phyloP scores from a whole-genome alignment of 2,797 vertebrate genomes.

The Steatocranus sp. region DNA sequence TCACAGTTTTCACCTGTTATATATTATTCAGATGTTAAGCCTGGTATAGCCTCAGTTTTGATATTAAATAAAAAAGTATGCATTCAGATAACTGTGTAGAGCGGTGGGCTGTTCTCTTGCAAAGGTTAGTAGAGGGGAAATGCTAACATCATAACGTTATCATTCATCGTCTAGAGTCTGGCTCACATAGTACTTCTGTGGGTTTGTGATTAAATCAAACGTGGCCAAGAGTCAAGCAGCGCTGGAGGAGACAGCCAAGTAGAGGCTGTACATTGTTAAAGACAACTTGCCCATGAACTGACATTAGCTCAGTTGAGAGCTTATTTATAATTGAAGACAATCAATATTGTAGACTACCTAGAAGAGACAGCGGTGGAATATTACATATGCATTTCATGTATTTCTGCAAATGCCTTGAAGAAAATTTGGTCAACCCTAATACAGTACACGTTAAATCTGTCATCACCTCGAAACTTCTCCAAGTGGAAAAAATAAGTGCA shows the following conservation, averaged over 20 bases:
- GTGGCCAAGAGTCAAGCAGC: not conserved
- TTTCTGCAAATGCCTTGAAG: not conserved
- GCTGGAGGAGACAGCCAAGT: not conserved
- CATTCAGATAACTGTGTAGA: not conserved
- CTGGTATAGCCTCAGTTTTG: not conserved
- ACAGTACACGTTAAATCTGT: not conserved
- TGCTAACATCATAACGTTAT: conserved; percentile 49
- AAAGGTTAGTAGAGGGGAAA: conserved; percentile 8
- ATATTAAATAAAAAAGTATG: not conserved
- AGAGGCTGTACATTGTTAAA: not conserved
- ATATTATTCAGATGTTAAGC: not conserved
- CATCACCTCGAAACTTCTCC: not conserved
- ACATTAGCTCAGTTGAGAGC: not conserved
- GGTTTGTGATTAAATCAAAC: conserved; percentile 38
- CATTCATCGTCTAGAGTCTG: conserved; percentile 55
- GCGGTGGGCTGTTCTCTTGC: conserved; percentile 2
- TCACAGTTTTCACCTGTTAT: not conserved
- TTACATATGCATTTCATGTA: not conserved
- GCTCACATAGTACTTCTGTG: conserved; percentile 32
- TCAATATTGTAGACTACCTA: not conserved
- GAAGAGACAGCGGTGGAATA: not conserved
- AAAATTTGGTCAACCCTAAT: not conserved
- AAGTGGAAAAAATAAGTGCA: not conserved
- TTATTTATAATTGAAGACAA: not conserved
- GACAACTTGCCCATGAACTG: not conserved